These are phyloP conservation scores for Halocynthia roretzi DNA, from an alignment of 23 tunicate genomes.

Conservation along the genomic window DNA sequence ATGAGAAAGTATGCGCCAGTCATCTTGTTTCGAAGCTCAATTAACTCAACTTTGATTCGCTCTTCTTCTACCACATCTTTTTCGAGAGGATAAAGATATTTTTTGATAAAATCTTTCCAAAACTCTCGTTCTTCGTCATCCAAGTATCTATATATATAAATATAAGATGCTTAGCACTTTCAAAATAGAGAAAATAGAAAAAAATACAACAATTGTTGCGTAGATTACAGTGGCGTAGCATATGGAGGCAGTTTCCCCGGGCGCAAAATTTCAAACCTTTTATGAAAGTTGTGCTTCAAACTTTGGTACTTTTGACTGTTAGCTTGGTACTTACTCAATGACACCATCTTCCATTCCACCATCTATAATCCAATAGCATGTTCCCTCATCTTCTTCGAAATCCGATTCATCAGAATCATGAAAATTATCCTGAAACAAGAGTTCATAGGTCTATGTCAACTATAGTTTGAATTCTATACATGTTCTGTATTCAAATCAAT, in stretches of 20 bases:
- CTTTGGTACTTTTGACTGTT: neutral
- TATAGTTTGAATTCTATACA: too few relatives aligned
- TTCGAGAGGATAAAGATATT: constrained; percentile 57
- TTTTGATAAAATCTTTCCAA: constrained; percentile 71
- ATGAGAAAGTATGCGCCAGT: constrained; percentile 83
- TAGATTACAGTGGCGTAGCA: too few relatives aligned
- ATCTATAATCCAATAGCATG: constrained; percentile 58
- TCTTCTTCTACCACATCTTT: constrained; percentile 46
- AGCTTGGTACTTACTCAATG: constrained; percentile 55
- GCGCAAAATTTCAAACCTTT: too few relatives aligned
- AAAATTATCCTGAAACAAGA: too few relatives aligned
- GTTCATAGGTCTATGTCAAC: too few relatives aligned
- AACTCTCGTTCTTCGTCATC: constrained; percentile 83
- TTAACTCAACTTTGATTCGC: constrained; percentile 44
- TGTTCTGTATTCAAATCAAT: too few relatives aligned
- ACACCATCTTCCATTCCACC: constrained; percentile 68
- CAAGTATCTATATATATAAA: constrained; percentile 32
- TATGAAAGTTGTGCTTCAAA: neutral
- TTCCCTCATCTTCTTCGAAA: constrained; percentile 44
- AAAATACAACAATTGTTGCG: too few relatives aligned
- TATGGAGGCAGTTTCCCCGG: too few relatives aligned
- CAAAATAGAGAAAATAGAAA: neutral
- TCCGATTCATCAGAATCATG: neutral
- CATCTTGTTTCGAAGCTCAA: constrained; percentile 62
- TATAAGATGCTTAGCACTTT: too few relatives aligned